These are phyloP conservation scores for Choloepus didactylus DNA, from an alignment of 2,797 vertebrate genomes.

Conservation along the genomic window DNA sequence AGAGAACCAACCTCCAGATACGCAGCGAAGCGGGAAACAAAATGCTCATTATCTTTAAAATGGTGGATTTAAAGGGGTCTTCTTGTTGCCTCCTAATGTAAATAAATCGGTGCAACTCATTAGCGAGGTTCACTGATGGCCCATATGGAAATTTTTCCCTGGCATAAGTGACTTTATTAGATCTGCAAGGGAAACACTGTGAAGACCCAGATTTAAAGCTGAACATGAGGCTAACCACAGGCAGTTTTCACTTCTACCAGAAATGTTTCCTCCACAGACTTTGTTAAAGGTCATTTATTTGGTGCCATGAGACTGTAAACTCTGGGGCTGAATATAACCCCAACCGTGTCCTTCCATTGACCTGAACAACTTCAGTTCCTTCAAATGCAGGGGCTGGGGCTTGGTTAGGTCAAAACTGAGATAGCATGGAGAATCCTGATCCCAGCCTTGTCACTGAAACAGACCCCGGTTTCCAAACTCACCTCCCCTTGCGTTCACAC, in stretches of 20 bases:
- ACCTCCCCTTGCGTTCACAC: not conserved
- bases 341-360: not conserved
- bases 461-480: not conserved
- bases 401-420: not conserved
- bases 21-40: fast-evolving
- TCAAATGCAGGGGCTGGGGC: not conserved
- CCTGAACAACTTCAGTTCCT: not conserved
- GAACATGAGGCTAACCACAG: not conserved
- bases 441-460: not conserved
- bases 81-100: not conserved
- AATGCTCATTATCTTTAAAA: conserved; percentile 3
- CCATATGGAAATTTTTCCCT: not conserved
- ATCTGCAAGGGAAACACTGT: not conserved
- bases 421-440: not conserved
- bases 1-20: fast-evolving
- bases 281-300: not conserved
- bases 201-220: not conserved
- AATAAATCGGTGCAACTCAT: not conserved
- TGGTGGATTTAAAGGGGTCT: not conserved
- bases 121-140: not conserved
- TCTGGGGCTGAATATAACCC: not conserved
- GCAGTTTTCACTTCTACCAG: not conserved
- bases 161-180: not conserved
- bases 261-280: not conserved
- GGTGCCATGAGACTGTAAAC: not conserved